These are phyloP conservation scores for Ciconia nigra DNA, from an alignment of 2,797 vertebrate genomes.

Conservation along the genomic window DNA sequence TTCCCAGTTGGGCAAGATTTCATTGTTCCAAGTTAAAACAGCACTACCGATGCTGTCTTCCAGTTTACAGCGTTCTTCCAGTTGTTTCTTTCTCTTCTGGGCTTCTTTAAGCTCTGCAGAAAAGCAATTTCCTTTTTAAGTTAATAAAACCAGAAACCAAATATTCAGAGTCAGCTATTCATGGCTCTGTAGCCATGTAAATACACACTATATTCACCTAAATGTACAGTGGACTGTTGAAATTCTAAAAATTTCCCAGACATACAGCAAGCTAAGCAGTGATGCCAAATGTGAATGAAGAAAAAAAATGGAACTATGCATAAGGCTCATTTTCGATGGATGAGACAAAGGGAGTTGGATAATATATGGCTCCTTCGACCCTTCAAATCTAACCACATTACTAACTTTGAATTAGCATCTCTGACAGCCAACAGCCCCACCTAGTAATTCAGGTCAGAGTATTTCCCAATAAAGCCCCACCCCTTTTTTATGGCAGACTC, in stretches of 20 bases:
- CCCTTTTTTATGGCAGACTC: not conserved
- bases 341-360: not conserved
- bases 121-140: not conserved
- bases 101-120: slow-evolving; percentile 88
- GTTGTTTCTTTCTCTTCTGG: slow-evolving; percentile 88
- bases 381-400: not conserved
- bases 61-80: slow-evolving; percentile 88
- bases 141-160: not conserved
- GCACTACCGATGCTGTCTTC: slow-evolving; percentile 94
- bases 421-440: not conserved
- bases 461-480: not conserved
- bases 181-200: not conserved
- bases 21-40: slow-evolving; percentile 90
- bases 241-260: not conserved
- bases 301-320: not conserved
- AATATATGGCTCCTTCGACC: not conserved
- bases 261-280: not conserved
- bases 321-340: not conserved
- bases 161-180: not conserved
- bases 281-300: not conserved
- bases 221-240: not conserved
- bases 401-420: not conserved
- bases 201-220: not conserved
- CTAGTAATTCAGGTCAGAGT: not conserved
- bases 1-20: slow-evolving; percentile 94